Percentiles rank a stretch among this genome's conserved stretches.
Evolutionary conservation across 2,113 vertebrate genomes (phyloP).

Genomic region (Psephotus haematonotus): DNA sequence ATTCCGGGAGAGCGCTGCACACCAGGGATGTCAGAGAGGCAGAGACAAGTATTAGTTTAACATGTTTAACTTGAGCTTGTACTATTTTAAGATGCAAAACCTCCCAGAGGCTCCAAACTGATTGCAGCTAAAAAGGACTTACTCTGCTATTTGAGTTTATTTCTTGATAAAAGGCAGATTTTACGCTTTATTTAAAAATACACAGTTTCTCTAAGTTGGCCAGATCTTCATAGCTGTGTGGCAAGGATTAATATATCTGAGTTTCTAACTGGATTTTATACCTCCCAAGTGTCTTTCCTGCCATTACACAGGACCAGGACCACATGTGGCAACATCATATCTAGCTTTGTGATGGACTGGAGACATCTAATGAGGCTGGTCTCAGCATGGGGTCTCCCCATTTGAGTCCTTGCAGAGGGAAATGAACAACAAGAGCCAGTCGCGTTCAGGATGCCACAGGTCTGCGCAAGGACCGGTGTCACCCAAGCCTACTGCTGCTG

Average conservation of each 20-base stretch:
- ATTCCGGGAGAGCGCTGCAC: neutral
- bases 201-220: neutral
- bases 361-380: neutral
- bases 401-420: neutral
- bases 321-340: neutral
- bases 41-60: neutral
- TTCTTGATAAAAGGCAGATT: neutral
- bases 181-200: neutral
- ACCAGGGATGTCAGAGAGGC: neutral
- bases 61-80: neutral
- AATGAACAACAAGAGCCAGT: neutral
- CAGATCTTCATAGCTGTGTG: neutral
- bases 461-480: neutral
- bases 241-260: neutral
- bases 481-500: fast-evolving
- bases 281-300: neutral
- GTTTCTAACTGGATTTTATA: neutral
- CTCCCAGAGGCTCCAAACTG: neutral
- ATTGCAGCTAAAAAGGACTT: neutral
- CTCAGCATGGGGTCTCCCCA: neutral
- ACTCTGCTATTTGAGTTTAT: neutral
- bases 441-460: neutral
- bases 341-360: neutral
- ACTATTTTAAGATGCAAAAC: neutral
- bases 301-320: neutral